Percentiles rank a stretch among this genome's conserved stretches.
Evolutionary conservation across 2,888 invertebrate species (phyloP).

Genomic region (Blera fallax): DNA sequence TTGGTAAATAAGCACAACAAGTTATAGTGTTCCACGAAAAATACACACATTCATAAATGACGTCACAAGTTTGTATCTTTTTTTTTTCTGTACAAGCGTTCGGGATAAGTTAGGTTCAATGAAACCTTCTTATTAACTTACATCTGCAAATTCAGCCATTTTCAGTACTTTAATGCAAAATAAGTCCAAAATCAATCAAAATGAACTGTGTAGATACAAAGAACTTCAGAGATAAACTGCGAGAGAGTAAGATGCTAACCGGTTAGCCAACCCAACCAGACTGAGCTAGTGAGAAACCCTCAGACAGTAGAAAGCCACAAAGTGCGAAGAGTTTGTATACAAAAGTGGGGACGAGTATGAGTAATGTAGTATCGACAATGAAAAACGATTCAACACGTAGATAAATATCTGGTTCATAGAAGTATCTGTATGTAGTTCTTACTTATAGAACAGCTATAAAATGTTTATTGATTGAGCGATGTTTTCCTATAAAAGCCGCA

Average conservation of each 20-base stretch:
- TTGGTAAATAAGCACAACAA: neutral
- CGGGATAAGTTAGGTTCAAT: neutral
- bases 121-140: constrained; percentile 29
- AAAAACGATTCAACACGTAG: constrained; percentile 16
- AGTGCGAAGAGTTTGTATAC: neutral
- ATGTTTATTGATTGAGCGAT: constrained; percentile 10
- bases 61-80: constrained; percentile 11
- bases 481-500: neutral
- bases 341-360: neutral
- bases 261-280: constrained; percentile 22
- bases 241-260: constrained; percentile 37
- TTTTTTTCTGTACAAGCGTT: neutral
- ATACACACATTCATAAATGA: neutral
- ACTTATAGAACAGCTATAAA: neutral
- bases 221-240: neutral
- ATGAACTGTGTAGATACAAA: neutral
- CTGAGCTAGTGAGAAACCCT: constrained; percentile 25
- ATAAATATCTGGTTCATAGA: neutral
- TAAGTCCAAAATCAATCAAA: neutral
- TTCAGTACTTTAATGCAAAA: neutral
- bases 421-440: neutral
- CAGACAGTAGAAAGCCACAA: neutral
- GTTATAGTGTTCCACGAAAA: neutral
- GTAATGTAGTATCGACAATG: neutral
- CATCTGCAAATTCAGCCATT: constrained; percentile 50